Base-by-base conservation (phyloP, 2,888 invertebrate genomes). In the Agriotes lineatus region DNA sequence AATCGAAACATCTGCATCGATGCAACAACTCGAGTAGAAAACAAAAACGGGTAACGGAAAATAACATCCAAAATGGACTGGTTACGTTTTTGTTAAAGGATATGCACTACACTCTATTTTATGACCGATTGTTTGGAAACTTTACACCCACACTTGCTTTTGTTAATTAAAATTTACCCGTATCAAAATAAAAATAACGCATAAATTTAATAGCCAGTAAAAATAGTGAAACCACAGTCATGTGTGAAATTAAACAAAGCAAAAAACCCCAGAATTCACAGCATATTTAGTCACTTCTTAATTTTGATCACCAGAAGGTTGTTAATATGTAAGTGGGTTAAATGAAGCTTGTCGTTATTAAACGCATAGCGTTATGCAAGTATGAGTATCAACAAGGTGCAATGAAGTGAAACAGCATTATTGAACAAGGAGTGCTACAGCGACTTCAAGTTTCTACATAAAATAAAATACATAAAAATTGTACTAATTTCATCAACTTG, bases 341-440 rank as follows among this genome's bases (percentile, higher is more conserved):
- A 35, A 54, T 54, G 37, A 54, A n/a, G 54, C 48, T n/a, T 48
- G 25, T 48, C 9, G 12, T 48, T 48, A 22, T 1, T 22, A 48
- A 45, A 20, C n/a, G 45, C 20, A 45, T 12, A 59, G 20, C 48
- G 59, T 60, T 60, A 54, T 48, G 45, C 20, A 33, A 19, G 14
- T 61, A 52, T 61, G 52, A 61, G 39, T 39, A 61, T 61, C 52
- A 20, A 39, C 39, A 56, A 22, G 16, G 59, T 69, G 69, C 69
- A 64, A 64, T 64, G 69, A 69, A 54, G 56, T 59, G 63, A 64
- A 35, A 62, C 57, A 69, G 69, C 69, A 35, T 63, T 59, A 59
- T 64, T 64, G 45, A 60, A 59, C 59, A 50, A 35, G 37, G 42
- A 62, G 30, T 52, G 56, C 18, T 50, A 44, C 45, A 52, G 63